phyloP scores from a whole-genome alignment of 2,888 invertebrate genomes.

The Panzeria rudis region DNA sequence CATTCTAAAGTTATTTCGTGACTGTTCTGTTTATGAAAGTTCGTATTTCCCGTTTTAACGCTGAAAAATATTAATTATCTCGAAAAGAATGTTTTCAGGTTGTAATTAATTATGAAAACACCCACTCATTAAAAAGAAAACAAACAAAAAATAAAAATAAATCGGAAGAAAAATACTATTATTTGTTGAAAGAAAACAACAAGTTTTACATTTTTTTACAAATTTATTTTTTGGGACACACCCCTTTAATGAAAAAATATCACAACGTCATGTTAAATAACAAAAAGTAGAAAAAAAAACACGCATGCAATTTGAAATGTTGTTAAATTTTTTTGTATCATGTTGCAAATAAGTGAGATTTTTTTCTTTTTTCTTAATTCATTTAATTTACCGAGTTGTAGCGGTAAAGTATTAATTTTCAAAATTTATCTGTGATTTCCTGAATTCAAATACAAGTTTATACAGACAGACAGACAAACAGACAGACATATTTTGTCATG shows the following conservation, averaged over 20 bases:
- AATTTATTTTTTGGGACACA: constrained; percentile 29
- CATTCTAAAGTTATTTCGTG: background rate
- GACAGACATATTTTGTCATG: background rate
- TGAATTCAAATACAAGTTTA: constrained; percentile 9
- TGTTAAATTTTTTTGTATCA: background rate
- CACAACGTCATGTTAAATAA: constrained; percentile 31
- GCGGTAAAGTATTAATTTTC: constrained; percentile 52
- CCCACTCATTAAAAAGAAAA: background rate
- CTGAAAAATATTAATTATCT: background rate
- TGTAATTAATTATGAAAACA: background rate
- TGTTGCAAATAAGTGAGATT: constrained; percentile 11
- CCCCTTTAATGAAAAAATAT: too few species aligned
- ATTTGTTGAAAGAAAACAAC: constrained; percentile 15
- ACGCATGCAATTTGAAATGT: constrained; percentile 29
- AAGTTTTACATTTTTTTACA: background rate
- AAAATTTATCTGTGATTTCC: constrained; percentile 51
- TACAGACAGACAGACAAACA: background rate
- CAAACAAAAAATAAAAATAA: background rate
- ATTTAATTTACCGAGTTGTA: constrained; percentile 31
- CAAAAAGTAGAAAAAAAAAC: constrained; percentile 5
- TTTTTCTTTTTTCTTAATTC: constrained; percentile 27
- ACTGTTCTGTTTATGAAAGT: background rate
- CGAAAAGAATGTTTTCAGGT: background rate
- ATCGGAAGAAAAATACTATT: background rate
- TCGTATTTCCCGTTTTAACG: background rate